Percentiles rank a stretch among this genome's conserved stretches.
phyloP scores from a whole-genome alignment of 2,888 invertebrate species.

The Unio delphinus region DNA sequence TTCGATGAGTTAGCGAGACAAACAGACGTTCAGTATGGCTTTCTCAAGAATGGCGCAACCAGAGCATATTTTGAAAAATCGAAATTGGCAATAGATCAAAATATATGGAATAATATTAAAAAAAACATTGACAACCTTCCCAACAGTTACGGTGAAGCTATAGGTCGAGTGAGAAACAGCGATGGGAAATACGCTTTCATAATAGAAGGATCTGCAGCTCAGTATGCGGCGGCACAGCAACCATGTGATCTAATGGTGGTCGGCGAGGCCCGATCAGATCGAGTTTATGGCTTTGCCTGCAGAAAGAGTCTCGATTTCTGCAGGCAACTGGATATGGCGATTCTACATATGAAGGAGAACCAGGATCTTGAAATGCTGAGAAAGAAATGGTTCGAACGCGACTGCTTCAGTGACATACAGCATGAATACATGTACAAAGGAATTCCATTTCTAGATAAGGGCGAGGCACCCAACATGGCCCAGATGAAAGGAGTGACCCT shows the following conservation, averaged over 20 bases:
- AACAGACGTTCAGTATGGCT: slow-evolving; percentile 17
- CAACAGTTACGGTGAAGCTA: slow-evolving; percentile 10
- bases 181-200: slow-evolving; percentile 32
- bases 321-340: too few relatives aligned
- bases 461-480: too few relatives aligned
- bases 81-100: not conserved
- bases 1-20: slow-evolving; percentile 29
- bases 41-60: slow-evolving; percentile 7
- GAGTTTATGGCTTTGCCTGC: slow-evolving; percentile 32
- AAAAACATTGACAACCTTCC: slow-evolving; percentile 2
- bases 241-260: slow-evolving; percentile 37
- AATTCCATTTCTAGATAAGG: too few relatives aligned
- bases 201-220: slow-evolving; percentile 26
- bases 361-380: too few relatives aligned
- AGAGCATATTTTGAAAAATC: slow-evolving; percentile 8
- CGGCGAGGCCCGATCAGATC: slow-evolving; percentile 24
- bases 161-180: slow-evolving; percentile 18
- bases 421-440: too few relatives aligned
- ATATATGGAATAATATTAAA: slow-evolving; percentile 2
- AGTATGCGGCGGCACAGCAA: slow-evolving; percentile 15
- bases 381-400: too few relatives aligned
- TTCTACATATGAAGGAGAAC: too few relatives aligned
- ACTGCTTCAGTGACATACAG: too few relatives aligned
- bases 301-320: too few relatives aligned
- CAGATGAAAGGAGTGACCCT: too few relatives aligned